Evolutionary conservation across 2,797 vertebrate species (phyloP), one percentile per base, ranked within the genome.

Genomic region (Gymnothorax javanicus): DNA sequence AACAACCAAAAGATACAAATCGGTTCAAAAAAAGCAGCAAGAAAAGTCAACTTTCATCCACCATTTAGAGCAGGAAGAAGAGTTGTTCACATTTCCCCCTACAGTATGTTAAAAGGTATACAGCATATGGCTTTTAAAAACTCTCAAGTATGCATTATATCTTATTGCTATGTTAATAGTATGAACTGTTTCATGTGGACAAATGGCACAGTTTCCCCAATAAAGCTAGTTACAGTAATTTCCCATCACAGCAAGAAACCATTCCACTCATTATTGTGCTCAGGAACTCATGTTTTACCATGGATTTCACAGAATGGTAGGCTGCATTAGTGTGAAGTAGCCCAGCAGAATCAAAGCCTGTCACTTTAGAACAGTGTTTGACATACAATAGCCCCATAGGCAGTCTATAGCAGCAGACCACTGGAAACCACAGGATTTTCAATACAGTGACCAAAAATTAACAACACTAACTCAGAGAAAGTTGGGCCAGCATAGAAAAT

Each of bases 101-200:
- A 79, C 75, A 75, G 71, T 75, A 75, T 33, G 43, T 12, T 50
- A 33, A 75, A 50, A 27, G 11, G 71, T 75, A 13, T 4, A 83
- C 82, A 83, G 23, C 59, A 52, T 59, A 54, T 79, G 85, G 84
- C 73, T 85, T 79, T 75, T 86, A 25, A 23, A 79, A 86, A 62
- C 79, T 86, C 43, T 62, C 57, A 67, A 12, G 12, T 69, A 27
- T n/a, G 67, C 64, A 59, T 59, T 58, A 52, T 23, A 81, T 84
- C 27, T 58, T 83, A 83, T 87, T 73, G 84, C 62, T 25, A 25
- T n/a, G 17, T 23, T 79, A 43, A 79, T 33, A 79, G 86, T 73
- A 75, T 64, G 20, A 67, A 77, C 27, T 56, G 27, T 58, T 67
- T 8, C 84, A 33, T 52, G 67, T 20, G 50, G 69, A 58, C 69